Evolutionary conservation across 2,113 vertebrate genomes (phyloP).

Genomic region (Dasyprocta punctata): DNA sequence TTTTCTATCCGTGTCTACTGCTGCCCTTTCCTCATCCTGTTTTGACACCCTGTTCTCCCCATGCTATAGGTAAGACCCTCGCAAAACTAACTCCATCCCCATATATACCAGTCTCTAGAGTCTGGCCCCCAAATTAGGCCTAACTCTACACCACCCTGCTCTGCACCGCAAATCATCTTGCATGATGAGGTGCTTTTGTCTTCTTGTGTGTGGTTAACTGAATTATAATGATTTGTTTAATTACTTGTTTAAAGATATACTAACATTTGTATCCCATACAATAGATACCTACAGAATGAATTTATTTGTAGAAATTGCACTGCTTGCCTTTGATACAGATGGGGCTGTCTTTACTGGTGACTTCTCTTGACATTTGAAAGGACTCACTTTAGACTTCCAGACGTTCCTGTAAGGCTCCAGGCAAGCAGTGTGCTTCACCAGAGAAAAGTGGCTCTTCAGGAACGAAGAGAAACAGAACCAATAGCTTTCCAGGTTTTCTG

Average conservation of each 20-base stretch:
- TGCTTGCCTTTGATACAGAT: not conserved
- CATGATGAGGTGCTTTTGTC: not conserved
- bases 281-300: not conserved
- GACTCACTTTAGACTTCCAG: not conserved
- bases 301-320: not conserved
- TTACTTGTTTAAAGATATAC: not conserved
- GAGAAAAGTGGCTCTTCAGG: not conserved
- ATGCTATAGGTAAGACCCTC: not conserved
- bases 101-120: not conserved
- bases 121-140: not conserved
- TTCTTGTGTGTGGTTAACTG: not conserved
- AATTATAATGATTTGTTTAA: not conserved
- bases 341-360: not conserved
- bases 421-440: not conserved
- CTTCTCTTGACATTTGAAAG: not conserved
- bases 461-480: conserved; percentile 15
- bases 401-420: not conserved
- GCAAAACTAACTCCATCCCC: not conserved
- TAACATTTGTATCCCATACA: not conserved
- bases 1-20: not conserved
- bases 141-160: not conserved
- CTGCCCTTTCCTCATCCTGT: not conserved
- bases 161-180: not conserved
- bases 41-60: not conserved
- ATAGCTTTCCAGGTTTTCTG: conserved; percentile 33